phyloP scores from a whole-genome alignment of 2,888 invertebrate genomes.

The Lithodes maja region DNA sequence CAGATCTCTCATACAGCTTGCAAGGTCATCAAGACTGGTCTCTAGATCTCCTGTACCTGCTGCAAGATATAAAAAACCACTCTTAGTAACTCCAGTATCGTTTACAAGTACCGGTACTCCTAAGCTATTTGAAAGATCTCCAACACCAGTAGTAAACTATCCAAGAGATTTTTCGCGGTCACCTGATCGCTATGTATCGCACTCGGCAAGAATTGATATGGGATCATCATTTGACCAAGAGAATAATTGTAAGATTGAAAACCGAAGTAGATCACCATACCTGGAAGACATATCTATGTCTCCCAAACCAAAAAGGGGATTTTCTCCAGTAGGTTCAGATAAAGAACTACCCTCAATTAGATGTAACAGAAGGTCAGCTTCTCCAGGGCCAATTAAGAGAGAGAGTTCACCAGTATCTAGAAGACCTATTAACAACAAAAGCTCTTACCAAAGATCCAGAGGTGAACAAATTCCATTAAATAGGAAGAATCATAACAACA shows the following conservation, averaged over 20 bases:
- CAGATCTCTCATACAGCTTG: slow-evolving; percentile 31
- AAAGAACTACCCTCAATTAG: neutral
- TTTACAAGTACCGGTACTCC: neutral
- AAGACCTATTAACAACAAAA: neutral
- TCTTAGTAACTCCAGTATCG: neutral
- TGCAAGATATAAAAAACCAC: neutral
- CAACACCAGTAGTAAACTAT: neutral
- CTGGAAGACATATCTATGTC: slow-evolving; percentile 49
- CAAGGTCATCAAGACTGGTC: slow-evolving; percentile 22
- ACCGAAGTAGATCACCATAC: slow-evolving; percentile 26
- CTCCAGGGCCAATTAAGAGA: slow-evolving; percentile 33
- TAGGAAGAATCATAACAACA: no score
- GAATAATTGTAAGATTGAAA: neutral
- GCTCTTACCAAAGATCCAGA: neutral
- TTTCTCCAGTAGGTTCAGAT: slow-evolving; percentile 11
- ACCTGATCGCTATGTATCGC: neutral
- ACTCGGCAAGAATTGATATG: neutral
- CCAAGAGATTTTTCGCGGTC: neutral
- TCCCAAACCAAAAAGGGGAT: slow-evolving; percentile 27
- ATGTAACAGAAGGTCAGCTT: slow-evolving; percentile 19
- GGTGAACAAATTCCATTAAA: no score
- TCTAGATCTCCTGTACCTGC: neutral
- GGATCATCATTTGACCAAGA: neutral
- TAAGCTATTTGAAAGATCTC: neutral
- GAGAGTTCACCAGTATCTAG: slow-evolving; percentile 43